Conservation (phyloP, 64 coral and sea anemone genomes). For the Hydrozoanthus tunicans region DNA sequence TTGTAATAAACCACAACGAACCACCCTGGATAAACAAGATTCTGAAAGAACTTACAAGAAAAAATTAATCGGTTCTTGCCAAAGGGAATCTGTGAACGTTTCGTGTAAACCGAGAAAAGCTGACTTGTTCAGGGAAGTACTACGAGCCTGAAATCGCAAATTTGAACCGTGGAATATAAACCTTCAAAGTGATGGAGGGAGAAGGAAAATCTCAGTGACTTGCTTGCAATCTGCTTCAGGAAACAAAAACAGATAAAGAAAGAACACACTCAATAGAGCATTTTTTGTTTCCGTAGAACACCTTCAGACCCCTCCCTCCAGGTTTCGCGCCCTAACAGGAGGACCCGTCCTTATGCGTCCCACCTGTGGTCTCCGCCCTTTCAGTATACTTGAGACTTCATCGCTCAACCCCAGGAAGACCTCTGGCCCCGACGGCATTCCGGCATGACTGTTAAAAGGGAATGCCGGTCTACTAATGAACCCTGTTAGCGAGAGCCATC, state of each 20-base stretch:
- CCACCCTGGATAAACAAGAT: constrained; percentile 50
- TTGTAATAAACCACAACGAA: constrained; percentile 33
- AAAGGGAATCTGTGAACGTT: constrained; percentile 23
- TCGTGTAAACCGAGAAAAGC: constrained; percentile 31
- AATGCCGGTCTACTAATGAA: too few species aligned
- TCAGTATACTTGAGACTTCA: too few species aligned
- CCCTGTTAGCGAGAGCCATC: too few species aligned
- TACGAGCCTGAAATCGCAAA: constrained; percentile 25
- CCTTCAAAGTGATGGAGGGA: constrained; percentile 44
- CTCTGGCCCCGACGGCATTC: too few species aligned
- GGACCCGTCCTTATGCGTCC: neutral
- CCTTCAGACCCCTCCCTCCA: constrained; percentile 10
- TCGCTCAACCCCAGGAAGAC: too few species aligned
- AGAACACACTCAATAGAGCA: constrained; percentile 8
- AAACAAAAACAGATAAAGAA: neutral
- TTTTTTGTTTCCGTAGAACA: constrained; percentile 40
- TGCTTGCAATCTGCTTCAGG: constrained; percentile 22
- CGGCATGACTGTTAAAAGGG: too few species aligned
- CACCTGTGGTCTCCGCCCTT: constrained; percentile 25
- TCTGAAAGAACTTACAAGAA: constrained; percentile 53
- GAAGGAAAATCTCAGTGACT: constrained; percentile 33
- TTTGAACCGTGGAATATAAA: constrained; percentile 24
- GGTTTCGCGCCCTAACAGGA: constrained; percentile 33
- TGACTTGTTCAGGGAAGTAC: constrained; percentile 24
- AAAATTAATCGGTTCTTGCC: constrained; percentile 23